These are phyloP conservation scores for Carassius carassius DNA, from an alignment of 2,113 vertebrate genomes.

Conservation along the genomic window DNA sequence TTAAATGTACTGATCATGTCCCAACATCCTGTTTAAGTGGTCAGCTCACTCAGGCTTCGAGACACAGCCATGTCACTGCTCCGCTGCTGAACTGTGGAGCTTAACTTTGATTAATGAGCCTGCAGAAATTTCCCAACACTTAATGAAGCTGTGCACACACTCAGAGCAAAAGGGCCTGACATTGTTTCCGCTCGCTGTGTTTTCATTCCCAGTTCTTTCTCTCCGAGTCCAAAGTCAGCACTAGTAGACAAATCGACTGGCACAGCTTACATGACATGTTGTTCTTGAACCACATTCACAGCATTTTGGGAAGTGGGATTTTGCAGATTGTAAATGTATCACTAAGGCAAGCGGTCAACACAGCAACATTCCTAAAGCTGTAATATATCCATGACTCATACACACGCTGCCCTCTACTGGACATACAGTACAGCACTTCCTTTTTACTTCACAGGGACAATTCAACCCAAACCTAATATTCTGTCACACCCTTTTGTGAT, in stretches of 20 bases:
- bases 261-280: neutral
- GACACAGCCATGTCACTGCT: neutral
- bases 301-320: neutral
- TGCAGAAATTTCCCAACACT: neutral
- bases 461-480: neutral
- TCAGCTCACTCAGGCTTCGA: neutral
- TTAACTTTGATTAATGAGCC: slow-evolving; percentile 7
- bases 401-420: neutral
- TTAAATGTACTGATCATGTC: neutral
- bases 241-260: neutral
- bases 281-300: neutral
- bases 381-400: neutral
- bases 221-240: neutral
- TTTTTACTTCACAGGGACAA: neutral
- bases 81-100: neutral
- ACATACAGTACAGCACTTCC: neutral
- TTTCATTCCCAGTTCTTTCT: neutral
- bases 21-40: neutral
- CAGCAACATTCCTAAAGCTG: slow-evolving; percentile 1
- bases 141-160: slow-evolving; percentile 17
- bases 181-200: neutral
- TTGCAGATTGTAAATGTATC: neutral
- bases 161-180: slow-evolving; percentile 1
- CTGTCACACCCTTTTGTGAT: neutral
- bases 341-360: slow-evolving; percentile 13